Conservation (phyloP, 2,113 vertebrate genomes). For the Ellobius talpinus region DNA sequence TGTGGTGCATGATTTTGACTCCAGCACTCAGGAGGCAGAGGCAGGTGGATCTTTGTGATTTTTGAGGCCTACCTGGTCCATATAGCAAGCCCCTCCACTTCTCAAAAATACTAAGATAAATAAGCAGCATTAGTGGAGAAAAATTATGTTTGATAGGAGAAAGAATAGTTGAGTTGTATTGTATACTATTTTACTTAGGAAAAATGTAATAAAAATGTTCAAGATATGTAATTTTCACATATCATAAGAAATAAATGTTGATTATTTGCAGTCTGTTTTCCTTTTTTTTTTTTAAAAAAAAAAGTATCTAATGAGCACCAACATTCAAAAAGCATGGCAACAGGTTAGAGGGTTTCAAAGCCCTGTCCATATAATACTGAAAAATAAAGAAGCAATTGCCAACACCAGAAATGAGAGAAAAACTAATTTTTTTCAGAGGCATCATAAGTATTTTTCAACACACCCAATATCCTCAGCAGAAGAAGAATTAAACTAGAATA, state of each 20-base stretch:
- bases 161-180: background rate
- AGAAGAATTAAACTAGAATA: background rate
- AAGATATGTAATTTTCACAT: background rate
- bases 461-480: background rate
- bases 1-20: background rate
- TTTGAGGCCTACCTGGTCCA: background rate
- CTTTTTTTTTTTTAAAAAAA: background rate
- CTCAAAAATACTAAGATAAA: background rate
- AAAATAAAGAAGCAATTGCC: background rate
- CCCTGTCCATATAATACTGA: background rate
- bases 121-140: background rate
- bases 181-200: background rate
- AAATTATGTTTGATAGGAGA: background rate
- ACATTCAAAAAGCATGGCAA: background rate
- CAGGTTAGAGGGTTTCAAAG: background rate
- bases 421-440: background rate
- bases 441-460: background rate
- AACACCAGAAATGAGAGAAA: background rate
- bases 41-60: too few species aligned
- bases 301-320: background rate
- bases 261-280: background rate
- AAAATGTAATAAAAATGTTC: constrained; percentile 1
- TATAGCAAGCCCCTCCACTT: too few species aligned
- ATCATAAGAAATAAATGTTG: background rate
- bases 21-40: background rate